A percentile compares a stretch with the other conserved stretches of the same genome.
Conservation (phyloP, 2,113 vertebrate genomes). For the Protobothrops flavoviridis region DNA sequence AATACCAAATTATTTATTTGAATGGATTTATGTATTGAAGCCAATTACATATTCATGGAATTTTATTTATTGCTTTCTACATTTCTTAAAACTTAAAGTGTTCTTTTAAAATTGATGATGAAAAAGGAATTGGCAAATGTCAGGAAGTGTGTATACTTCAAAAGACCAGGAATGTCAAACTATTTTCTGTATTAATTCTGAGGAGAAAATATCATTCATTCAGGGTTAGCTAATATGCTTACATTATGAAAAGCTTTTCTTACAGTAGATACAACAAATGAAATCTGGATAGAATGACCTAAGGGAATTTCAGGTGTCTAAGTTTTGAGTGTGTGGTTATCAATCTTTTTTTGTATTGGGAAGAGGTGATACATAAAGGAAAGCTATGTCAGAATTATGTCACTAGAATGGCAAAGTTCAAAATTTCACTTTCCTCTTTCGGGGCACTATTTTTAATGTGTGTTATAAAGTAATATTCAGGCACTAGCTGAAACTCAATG, state of each 20-base stretch:
- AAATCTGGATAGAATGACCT: neutral
- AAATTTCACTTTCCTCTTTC: neutral
- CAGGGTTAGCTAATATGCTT: constrained; percentile 34
- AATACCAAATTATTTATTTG: too few relatives aligned
- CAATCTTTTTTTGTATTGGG: neutral
- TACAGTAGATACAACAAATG: neutral
- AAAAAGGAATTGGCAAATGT: constrained; percentile 31
- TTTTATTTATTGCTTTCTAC: constrained; percentile 12
- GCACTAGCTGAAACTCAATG: neutral
- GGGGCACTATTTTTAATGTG: neutral
- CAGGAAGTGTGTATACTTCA: constrained; percentile 34
- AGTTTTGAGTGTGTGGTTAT: neutral
- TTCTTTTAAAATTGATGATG: constrained; percentile 22
- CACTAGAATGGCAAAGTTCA: neutral
- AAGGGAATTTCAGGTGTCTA: neutral
- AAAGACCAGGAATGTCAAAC: neutral
- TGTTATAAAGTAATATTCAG: neutral
- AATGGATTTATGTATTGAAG: neutral
- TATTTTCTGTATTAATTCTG: constrained; percentile 10
- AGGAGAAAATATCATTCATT: constrained; percentile 25
- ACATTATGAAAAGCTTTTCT: neutral
- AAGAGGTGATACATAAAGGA: neutral
- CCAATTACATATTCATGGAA: neutral
- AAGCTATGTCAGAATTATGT: neutral
- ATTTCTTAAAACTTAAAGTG: constrained; percentile 18